phyloP scores from a whole-genome alignment of 2,797 vertebrate genomes.

The Onychomys arenicola region DNA sequence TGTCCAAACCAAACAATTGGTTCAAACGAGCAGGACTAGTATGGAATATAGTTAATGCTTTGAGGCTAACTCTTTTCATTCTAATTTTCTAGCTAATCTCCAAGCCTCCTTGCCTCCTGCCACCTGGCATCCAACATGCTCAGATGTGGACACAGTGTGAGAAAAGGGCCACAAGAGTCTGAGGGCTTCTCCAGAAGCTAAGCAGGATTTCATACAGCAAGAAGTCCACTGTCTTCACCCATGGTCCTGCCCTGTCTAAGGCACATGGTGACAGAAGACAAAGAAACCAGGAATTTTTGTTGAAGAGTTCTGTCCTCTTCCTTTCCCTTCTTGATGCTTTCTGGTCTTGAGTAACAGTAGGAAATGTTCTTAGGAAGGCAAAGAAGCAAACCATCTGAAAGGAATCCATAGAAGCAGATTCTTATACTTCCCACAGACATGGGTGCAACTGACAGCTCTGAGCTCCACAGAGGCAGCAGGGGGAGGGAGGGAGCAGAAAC shows the following conservation, averaged over 20 bases:
- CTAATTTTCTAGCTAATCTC: neutral
- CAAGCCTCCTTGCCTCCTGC: neutral
- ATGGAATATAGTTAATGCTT: neutral
- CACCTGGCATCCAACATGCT: neutral
- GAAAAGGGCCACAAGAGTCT: neutral
- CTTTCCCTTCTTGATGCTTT: slow-evolving; percentile 70
- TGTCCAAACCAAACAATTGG: neutral
- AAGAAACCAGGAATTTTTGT: slow-evolving; percentile 39
- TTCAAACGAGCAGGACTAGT: neutral
- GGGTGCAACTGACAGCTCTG: slow-evolving; percentile 24
- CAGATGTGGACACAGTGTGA: neutral
- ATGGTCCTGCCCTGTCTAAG: slow-evolving; percentile 62
- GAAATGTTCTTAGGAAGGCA: slow-evolving; percentile 48
- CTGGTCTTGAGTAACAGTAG: slow-evolving; percentile 77
- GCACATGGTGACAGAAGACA: slow-evolving; percentile 25
- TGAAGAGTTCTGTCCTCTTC: slow-evolving; percentile 41
- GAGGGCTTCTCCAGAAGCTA: slow-evolving; percentile 48
- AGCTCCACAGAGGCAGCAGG: neutral
- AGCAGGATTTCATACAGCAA: slow-evolving; percentile 20
- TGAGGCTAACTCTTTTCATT: neutral
- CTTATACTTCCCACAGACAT: slow-evolving; percentile 69
- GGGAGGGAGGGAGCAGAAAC: slow-evolving; percentile 69
- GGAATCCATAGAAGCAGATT: slow-evolving; percentile 71
- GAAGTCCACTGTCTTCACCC: neutral
- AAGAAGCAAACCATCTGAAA: slow-evolving; percentile 75